A percentile compares a stretch with the other conserved stretches of the same genome.
Evolutionary conservation across 2,888 invertebrate genomes (phyloP).

Genomic region (Zaprionus bogoriensis): DNA sequence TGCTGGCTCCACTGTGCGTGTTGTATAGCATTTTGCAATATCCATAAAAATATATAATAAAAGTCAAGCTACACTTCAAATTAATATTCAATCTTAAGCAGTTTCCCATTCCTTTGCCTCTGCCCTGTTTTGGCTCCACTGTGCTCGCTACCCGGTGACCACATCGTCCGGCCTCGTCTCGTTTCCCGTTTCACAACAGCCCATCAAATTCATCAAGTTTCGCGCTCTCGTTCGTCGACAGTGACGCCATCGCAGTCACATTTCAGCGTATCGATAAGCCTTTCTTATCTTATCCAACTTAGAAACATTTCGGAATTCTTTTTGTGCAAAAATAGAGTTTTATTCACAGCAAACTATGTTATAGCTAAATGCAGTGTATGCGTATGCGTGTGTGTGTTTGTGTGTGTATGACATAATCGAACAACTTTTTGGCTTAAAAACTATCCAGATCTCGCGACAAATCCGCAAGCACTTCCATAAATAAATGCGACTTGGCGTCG

Average conservation of each 20-base stretch:
- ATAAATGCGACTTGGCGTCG: conserved; percentile 79
- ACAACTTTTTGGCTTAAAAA: conserved; percentile 40
- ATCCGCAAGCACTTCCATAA: conserved; percentile 82
- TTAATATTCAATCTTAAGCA: neutral
- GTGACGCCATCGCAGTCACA: conserved; percentile 38
- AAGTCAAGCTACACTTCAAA: no score
- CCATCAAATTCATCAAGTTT: conserved; percentile 25
- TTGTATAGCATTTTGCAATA: no score
- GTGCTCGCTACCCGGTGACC: conserved; percentile 27
- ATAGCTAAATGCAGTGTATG: neutral
- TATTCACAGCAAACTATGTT: conserved; percentile 34
- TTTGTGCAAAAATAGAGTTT: conserved; percentile 45
- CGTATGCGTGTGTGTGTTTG: no score
- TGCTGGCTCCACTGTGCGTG: no score
- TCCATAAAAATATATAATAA: neutral
- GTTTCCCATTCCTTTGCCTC: neutral
- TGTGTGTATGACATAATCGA: neutral
- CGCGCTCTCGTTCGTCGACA: neutral
- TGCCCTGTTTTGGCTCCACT: neutral
- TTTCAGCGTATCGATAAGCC: conserved; percentile 35
- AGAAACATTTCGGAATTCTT: conserved; percentile 7
- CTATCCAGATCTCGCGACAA: conserved; percentile 81
- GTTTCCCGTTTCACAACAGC: conserved; percentile 28
- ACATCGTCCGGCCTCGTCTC: conserved; percentile 21
- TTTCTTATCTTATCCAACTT: conserved; percentile 40